A percentile compares a stretch with the other conserved stretches of the same genome.
These are phyloP conservation scores for Nesogale talazaci DNA, from an alignment of 2,113 vertebrate species.

Conservation along the genomic window DNA sequence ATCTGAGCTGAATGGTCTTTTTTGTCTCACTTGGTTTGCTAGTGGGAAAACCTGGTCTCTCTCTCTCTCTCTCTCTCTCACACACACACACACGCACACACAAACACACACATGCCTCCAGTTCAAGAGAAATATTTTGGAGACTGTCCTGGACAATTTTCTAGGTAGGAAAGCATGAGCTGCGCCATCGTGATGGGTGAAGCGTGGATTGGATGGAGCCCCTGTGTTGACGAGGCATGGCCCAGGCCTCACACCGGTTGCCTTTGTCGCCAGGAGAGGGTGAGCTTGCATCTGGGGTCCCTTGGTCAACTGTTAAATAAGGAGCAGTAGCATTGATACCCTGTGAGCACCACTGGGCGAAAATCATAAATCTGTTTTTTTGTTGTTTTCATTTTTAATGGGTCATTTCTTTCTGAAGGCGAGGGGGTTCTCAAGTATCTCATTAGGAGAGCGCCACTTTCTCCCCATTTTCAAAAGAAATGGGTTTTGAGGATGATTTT, in stretches of 20 bases:
- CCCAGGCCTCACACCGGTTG: accelerated
- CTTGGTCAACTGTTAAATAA: accelerated
- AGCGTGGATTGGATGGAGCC: neutral
- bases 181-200: neutral
- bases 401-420: slow-evolving; percentile 1
- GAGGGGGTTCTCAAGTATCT: slow-evolving; percentile 12
- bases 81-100: no score
- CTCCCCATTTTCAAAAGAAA: slow-evolving; percentile 44
- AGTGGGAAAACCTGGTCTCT: neutral
- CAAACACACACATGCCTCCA: no score
- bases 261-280: neutral
- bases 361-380: neutral
- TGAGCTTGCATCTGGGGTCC: accelerated
- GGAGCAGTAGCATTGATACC: accelerated
- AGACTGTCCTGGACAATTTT: neutral
- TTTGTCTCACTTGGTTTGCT: neutral
- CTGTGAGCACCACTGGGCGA: accelerated
- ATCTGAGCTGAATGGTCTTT: neutral
- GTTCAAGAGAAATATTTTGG: neutral
- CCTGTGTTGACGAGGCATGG: neutral
- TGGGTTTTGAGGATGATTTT: slow-evolving; percentile 75
- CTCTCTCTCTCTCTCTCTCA: no score
- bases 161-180: neutral
- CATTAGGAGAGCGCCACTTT: slow-evolving; percentile 65
- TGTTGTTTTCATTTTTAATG: neutral